Evolutionary conservation across 2,113 vertebrate species (phyloP).

Genomic region (Rhea americana): DNA sequence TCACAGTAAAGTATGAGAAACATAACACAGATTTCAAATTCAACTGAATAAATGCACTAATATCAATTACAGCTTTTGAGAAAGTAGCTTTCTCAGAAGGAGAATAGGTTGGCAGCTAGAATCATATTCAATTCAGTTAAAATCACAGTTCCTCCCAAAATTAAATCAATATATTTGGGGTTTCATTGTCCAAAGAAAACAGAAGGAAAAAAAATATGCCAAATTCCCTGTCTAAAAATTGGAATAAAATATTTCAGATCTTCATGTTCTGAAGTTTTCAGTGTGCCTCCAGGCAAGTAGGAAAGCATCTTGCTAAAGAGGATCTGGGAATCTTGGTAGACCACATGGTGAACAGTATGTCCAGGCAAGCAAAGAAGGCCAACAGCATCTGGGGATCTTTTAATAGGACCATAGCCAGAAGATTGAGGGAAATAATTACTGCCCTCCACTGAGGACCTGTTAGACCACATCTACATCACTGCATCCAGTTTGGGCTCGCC

Average conservation of each 20-base stretch:
- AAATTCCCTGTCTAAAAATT: neutral
- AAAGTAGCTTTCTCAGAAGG: neutral
- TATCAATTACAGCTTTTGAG: neutral
- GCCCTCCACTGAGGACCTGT: neutral
- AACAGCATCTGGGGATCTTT: neutral
- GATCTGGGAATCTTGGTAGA: neutral
- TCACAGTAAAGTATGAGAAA: neutral
- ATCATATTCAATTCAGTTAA: neutral
- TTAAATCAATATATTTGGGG: neutral
- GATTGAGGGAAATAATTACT: neutral
- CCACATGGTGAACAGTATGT: rapidly evolving
- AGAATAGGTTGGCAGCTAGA: neutral
- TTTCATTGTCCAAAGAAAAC: constrained; percentile 8
- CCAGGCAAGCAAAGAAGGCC: neutral
- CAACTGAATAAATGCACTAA: neutral
- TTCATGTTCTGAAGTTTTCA: neutral
- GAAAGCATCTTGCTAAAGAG: neutral
- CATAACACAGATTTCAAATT: neutral
- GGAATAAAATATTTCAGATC: neutral
- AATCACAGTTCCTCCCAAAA: neutral
- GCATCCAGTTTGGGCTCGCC: neutral
- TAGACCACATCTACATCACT: neutral
- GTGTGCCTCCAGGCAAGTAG: neutral
- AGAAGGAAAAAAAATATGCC: neutral
- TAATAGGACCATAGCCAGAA: neutral